Base-by-base conservation (phyloP, 2,888 invertebrate species). In the Lamproptera curius region DNA sequence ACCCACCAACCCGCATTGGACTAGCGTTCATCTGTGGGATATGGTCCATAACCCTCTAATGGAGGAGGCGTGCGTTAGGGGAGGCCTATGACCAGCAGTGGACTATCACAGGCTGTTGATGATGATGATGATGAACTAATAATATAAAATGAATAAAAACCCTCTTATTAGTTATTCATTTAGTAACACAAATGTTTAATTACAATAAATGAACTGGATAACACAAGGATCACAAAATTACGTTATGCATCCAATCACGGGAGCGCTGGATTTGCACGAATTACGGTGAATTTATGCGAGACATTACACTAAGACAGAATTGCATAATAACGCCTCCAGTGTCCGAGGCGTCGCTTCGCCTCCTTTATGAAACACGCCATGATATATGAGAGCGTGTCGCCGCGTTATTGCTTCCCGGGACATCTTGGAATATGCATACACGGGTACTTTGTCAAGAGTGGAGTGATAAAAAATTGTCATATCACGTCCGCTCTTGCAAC, bases 211-310 rank as follows among this genome's bases (percentile, higher is more conserved):
- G n/a, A n/a, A n/a, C n/a, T n/a, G n/a, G n/a, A n/a, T n/a, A n/a
- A n/a, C n/a, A n/a, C n/a, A n/a, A n/a, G n/a, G n/a, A n/a, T n/a
- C n/a, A n/a, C n/a, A n/a, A 38, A 23, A 38, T 31, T 31, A 15
- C 9, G 33, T 1, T n/a, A 16, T 14, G 16, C 35, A 23, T 37
- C 15, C 2, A 35, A 8, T 6, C 23, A 35, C 11, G 42, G 15
- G 16, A 20, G 76, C 75, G 73, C 73, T 79, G 73, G 75, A 70
- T 78, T 78, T 74, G 76, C 72, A 69, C 75, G 82, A n/a, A 81
- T 85, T 81, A 83, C 65, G 75, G 73, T 73, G 73, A 86, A 85
- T 85, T 82, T 83, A 86, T 86, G 83, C 82, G 80, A 85, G 84
- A 81, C 80, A 81, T 86, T 84, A 85, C 80, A 77, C 75, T 71